phyloP scores from a whole-genome alignment of 2,888 invertebrate species.

The Leucoma salicis region DNA sequence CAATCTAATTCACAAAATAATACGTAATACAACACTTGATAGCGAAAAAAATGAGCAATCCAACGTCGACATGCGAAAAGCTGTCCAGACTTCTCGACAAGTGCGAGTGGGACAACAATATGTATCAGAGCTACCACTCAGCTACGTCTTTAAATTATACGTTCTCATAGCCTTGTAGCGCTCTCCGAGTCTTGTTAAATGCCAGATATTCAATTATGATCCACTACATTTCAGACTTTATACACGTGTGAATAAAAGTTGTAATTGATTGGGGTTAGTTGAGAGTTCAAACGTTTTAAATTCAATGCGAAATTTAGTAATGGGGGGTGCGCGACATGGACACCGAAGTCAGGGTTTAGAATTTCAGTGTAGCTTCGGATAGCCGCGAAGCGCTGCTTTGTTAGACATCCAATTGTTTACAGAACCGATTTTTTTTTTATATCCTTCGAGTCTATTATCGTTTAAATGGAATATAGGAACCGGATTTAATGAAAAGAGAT shows the following conservation, averaged over 20 bases:
- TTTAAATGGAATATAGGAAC: slow-evolving; percentile 35
- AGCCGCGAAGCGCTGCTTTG: slow-evolving; percentile 79
- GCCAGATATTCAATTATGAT: slow-evolving; percentile 28
- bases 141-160: slow-evolving; percentile 81
- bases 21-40: slow-evolving; percentile 76
- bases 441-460: slow-evolving; percentile 46
- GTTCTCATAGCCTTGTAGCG: slow-evolving; percentile 81
- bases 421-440: slow-evolving; percentile 65
- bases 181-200: slow-evolving; percentile 37
- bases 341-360: slow-evolving; percentile 80
- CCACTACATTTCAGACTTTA: slow-evolving; percentile 37
- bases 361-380: slow-evolving; percentile 82
- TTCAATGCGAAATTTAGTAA: slow-evolving; percentile 71
- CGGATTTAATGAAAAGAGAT: slow-evolving; percentile 42
- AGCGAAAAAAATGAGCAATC: slow-evolving; percentile 77
- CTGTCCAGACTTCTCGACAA: slow-evolving; percentile 44
- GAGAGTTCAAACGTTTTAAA: slow-evolving; percentile 39
- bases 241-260: rapidly evolving
- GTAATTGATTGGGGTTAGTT: slow-evolving; percentile 6
- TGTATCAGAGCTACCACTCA: slow-evolving; percentile 37
- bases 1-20: slow-evolving; percentile 82
- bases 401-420: slow-evolving; percentile 77
- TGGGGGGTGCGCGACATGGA: slow-evolving; percentile 81
- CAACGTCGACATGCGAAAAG: slow-evolving; percentile 59
- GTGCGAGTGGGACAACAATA: slow-evolving; percentile 59